Evolutionary conservation across 1,140 invertebrate species (phyloP).

Genomic region (Orussus abietinus): DNA sequence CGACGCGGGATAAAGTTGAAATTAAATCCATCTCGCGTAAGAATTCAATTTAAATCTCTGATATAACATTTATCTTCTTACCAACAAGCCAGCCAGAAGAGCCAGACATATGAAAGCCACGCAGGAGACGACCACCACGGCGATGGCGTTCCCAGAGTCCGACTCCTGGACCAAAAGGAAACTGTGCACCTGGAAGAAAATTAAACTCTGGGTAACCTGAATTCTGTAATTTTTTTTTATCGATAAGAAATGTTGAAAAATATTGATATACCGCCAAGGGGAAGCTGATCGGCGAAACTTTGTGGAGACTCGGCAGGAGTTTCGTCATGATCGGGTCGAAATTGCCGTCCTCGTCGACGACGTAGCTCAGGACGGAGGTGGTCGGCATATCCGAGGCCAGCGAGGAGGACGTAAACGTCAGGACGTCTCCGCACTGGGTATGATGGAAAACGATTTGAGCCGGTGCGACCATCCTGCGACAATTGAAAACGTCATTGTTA

Average conservation of each 20-base stretch:
- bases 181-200: slow-evolving; percentile 39
- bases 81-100: slow-evolving; percentile 63
- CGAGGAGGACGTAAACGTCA: slow-evolving; percentile 10
- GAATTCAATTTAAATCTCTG: too few relatives aligned
- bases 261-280: slow-evolving; percentile 23
- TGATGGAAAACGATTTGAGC: slow-evolving; percentile 38
- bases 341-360: slow-evolving; percentile 38
- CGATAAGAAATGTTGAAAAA: slow-evolving; percentile 1
- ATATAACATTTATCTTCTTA: too few relatives aligned
- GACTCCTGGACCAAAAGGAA: slow-evolving; percentile 46
- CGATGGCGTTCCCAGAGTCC: slow-evolving; percentile 51
- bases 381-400: slow-evolving; percentile 23
- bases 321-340: slow-evolving; percentile 41
- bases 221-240: slow-evolving; percentile 4
- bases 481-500: not conserved
- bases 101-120: slow-evolving; percentile 57
- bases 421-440: slow-evolving; percentile 29
- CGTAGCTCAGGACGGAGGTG: slow-evolving; percentile 36
- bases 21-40: too few relatives aligned
- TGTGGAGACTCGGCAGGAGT: slow-evolving; percentile 36
- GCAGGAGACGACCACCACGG: slow-evolving; percentile 54
- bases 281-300: slow-evolving; percentile 21
- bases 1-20: too few relatives aligned
- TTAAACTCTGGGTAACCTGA: slow-evolving; percentile 14
- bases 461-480: slow-evolving; percentile 32